A percentile compares a stretch with the other conserved stretches of the same genome.
Evolutionary conservation across 2,797 vertebrate species (phyloP).

Genomic region (Tinamus major): DNA sequence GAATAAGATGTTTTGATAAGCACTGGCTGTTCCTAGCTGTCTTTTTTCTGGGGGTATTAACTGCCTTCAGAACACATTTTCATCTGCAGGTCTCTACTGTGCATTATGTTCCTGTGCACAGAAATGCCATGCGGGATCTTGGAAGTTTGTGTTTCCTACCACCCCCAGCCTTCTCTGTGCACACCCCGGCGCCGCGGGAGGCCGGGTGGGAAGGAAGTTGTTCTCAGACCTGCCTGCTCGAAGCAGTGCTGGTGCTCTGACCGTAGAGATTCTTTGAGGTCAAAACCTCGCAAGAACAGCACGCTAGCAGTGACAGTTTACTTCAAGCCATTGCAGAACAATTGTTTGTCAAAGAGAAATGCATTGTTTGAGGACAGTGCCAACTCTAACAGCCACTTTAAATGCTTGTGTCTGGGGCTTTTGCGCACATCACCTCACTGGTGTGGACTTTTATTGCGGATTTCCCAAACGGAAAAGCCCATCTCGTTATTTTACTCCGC

Average conservation of each 20-base stretch:
- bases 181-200: too few species aligned
- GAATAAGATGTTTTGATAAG: background rate
- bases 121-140: background rate
- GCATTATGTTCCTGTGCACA: too few species aligned
- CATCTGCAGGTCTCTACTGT: background rate
- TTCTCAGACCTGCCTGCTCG: background rate
- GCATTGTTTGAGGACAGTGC: background rate
- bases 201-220: accelerated
- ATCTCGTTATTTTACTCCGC: background rate
- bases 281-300: background rate
- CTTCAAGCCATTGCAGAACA: background rate
- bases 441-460: background rate
- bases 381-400: background rate
- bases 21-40: too few species aligned
- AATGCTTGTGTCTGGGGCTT: background rate
- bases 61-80: background rate
- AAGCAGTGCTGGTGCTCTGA: background rate
- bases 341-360: background rate
- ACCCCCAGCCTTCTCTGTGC: background rate
- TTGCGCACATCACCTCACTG: background rate
- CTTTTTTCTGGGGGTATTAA: background rate
- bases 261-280: background rate
- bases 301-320: accelerated
- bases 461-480: accelerated
- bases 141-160: background rate